phyloP scores from a whole-genome alignment of 2,888 invertebrate genomes.

The Hirtodrosophila confusa region DNA sequence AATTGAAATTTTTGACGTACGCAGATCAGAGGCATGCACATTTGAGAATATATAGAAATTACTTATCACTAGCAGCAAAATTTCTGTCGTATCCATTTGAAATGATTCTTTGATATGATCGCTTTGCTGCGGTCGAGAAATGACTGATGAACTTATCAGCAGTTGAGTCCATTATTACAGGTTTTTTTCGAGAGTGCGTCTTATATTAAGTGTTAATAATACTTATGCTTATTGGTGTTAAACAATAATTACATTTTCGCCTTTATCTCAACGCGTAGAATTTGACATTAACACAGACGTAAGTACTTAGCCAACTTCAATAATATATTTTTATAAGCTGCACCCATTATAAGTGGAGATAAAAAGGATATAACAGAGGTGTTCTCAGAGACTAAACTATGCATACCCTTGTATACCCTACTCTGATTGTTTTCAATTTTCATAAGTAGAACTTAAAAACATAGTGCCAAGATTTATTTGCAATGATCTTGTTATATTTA shows the following conservation, averaged over 20 bases:
- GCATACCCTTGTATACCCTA: no score
- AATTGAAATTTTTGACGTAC: constrained; percentile 39
- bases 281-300: constrained; percentile 40
- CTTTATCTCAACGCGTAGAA: constrained; percentile 17
- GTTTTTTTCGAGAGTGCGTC: constrained; percentile 9
- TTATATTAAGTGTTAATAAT: constrained; percentile 39
- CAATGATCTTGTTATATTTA: no score
- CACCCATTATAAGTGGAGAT: not conserved
- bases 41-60: constrained; percentile 10
- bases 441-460: no score
- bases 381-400: no score
- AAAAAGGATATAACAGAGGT: not conserved
- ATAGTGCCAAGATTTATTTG: no score
- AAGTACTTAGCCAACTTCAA: not conserved
- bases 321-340: not conserved
- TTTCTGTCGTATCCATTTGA: constrained; percentile 22
- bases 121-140: constrained; percentile 2
- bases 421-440: no score
- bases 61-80: constrained; percentile 28
- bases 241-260: constrained; percentile 50
- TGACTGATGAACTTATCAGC: constrained; percentile 39
- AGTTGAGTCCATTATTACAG: constrained; percentile 55
- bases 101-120: constrained; percentile 1
- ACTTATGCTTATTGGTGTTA: constrained; percentile 22
- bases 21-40: constrained; percentile 39